Base-by-base conservation (phyloP, 1,140 invertebrate species). In the Cydia amplana region DNA sequence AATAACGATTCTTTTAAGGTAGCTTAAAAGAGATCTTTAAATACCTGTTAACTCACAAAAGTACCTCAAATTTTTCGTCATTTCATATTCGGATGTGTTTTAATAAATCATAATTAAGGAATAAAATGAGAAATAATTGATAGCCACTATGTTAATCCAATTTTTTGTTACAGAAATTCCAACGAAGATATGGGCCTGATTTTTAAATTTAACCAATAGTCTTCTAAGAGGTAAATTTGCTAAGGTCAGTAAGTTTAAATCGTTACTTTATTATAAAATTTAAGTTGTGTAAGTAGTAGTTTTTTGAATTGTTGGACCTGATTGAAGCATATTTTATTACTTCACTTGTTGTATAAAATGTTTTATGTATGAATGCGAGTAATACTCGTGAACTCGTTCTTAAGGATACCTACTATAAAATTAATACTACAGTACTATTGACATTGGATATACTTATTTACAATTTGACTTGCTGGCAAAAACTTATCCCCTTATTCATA, bases 131-230 rank as follows among this genome's bases (percentile, higher is more conserved):
- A 32, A 6, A 32, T 32, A 32, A 32, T 32, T 32, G 36, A 40
- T 10, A 10, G 36, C 36, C 9, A 10, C 32, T 40, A 10, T 40
- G 9, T 40, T 40, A 9, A 40, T 40, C 9, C 7, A 1, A 14
- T 7, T 72, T 55, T 23, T 60, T 75, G 65, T 75, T 75, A 32
- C 74, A 75, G 74, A 75, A 75, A 49, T 75, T 65, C 49, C 74
- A 46, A 18, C 32, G 74, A 75, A 75, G 65, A 75, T 70, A 46
- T 43, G 67, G 43, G 7, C 74, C 64, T n/a, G 74, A 75, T 20
- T 72, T 36, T 49, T 75, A 70, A 23, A 18, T 51, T 51, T 51
- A n/a, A n/a, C n/a, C 23, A 23, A 23, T 60, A 60, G n/a, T 0
- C 0, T 6, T 60, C 20, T 60, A 23, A 60, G 55, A 60, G 9